These are phyloP conservation scores for Kryptolebias marmoratus DNA, from an alignment of 2,113 vertebrate species.

Conservation along the genomic window DNA sequence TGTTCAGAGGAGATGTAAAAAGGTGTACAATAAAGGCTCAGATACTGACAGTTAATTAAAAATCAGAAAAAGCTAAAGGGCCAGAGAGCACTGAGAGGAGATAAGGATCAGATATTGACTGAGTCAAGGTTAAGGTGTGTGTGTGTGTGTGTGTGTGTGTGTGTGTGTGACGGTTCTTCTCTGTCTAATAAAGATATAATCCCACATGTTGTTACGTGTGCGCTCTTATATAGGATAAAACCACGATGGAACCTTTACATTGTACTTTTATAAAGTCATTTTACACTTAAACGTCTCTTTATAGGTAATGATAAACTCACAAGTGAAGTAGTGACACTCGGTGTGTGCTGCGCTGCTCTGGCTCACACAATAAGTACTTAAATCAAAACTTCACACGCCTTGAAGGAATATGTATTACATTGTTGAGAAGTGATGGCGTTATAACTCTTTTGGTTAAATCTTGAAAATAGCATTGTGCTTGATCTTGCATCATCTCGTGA, in stretches of 20 bases:
- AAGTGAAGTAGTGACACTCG: constrained; percentile 23
- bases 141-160: no score
- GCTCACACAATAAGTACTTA: background rate
- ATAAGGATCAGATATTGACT: background rate
- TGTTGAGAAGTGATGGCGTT: no score
- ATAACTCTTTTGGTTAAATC: no score
- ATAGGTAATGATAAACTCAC: constrained; percentile 3
- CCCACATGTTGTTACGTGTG: background rate
- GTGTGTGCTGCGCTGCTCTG: constrained; percentile 9
- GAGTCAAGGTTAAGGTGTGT: background rate
- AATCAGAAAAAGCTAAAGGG: background rate
- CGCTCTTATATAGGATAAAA: background rate
- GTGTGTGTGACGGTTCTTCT: background rate
- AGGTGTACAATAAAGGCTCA: background rate
- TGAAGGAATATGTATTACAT: no score
- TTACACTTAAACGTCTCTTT: constrained; percentile 4
- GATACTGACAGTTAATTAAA: background rate
- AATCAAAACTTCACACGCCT: no score
- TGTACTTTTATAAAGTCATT: background rate
- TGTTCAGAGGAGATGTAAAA: background rate
- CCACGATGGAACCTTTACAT: background rate
- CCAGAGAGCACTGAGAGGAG: background rate
- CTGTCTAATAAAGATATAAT: background rate
- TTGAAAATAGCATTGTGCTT: no score
- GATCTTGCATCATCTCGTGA: no score